phyloP scores from a whole-genome alignment of 1,140 invertebrate genomes.

The Pinna nobilis region DNA sequence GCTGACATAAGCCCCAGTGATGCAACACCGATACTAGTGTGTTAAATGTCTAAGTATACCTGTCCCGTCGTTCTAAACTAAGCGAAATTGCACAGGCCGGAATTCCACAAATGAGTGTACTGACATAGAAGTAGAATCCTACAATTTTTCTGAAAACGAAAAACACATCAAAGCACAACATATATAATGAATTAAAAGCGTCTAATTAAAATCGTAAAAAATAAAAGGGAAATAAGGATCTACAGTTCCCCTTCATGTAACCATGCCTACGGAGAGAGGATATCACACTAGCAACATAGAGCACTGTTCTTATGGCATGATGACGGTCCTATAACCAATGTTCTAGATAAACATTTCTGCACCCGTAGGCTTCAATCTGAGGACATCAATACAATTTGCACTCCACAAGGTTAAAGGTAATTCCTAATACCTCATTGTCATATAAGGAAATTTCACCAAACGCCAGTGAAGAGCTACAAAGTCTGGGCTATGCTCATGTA shows the following conservation, averaged over 20 bases:
- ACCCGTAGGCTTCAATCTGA: too few species aligned
- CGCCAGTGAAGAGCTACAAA: too few species aligned
- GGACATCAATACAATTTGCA: too few species aligned
- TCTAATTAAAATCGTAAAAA: not conserved
- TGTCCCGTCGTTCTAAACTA: slow-evolving; percentile 60
- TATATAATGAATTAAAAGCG: not conserved
- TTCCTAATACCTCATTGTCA: too few species aligned
- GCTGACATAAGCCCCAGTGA: too few species aligned
- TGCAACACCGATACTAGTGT: not conserved
- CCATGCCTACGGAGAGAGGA: too few species aligned
- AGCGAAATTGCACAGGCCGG: slow-evolving; percentile 61
- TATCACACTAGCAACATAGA: too few species aligned
- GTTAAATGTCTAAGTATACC: slow-evolving; percentile 51
- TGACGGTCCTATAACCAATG: not conserved
- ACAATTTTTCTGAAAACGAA: slow-evolving; percentile 62
- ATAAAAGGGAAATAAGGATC: not conserved
- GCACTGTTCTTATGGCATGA: too few species aligned
- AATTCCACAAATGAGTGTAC: slow-evolving; percentile 57
- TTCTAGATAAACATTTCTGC: not conserved
- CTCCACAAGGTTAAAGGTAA: too few species aligned
- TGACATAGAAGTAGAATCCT: slow-evolving; percentile 62
- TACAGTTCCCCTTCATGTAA: not conserved
- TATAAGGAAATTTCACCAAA: too few species aligned
- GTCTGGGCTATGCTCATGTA: too few species aligned
- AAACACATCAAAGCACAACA: not conserved